phyloP scores from a whole-genome alignment of 1,140 invertebrate genomes.

The Atta cephalotes region DNA sequence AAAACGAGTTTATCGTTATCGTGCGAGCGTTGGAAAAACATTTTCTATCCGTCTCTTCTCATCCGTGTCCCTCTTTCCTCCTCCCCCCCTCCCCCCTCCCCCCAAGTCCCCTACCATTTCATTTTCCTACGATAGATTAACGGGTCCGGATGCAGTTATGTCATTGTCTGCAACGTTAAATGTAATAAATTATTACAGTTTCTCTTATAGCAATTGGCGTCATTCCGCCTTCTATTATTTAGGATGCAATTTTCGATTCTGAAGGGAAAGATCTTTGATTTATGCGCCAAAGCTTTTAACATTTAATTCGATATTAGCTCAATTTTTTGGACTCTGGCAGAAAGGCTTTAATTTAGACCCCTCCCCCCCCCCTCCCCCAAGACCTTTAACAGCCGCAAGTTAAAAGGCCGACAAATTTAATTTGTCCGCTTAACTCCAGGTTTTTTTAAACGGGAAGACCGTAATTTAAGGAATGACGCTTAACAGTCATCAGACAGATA shows the following conservation, averaged over 20 bases:
- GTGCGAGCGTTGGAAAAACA: constrained; percentile 55
- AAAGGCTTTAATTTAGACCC: neutral
- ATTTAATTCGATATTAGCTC: constrained; percentile 17
- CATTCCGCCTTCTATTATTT: neutral
- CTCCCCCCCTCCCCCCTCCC: no score
- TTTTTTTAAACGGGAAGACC: neutral
- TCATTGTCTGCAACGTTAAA: constrained; percentile 43
- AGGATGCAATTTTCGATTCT: constrained; percentile 7
- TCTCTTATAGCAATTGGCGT: no score
- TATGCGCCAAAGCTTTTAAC: constrained; percentile 19
- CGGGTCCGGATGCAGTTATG: constrained; percentile 46
- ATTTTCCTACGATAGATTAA: constrained; percentile 55
- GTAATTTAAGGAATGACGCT: constrained; percentile 3
- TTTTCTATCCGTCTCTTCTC: constrained; percentile 10
- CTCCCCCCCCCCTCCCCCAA: neutral
- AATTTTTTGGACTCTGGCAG: constrained; percentile 8
- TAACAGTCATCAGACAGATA: neutral
- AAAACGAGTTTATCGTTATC: constrained; percentile 61
- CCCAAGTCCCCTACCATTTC: neutral
- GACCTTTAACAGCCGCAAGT: neutral
- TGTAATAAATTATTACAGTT: constrained; percentile 53
- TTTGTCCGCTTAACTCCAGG: constrained; percentile 1
- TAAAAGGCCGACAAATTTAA: constrained; percentile 42
- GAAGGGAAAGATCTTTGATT: neutral
- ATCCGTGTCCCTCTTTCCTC: no score